Evolutionary conservation across 2,113 vertebrate species (phyloP).

Genomic region (Hippocampus abdominalis): DNA sequence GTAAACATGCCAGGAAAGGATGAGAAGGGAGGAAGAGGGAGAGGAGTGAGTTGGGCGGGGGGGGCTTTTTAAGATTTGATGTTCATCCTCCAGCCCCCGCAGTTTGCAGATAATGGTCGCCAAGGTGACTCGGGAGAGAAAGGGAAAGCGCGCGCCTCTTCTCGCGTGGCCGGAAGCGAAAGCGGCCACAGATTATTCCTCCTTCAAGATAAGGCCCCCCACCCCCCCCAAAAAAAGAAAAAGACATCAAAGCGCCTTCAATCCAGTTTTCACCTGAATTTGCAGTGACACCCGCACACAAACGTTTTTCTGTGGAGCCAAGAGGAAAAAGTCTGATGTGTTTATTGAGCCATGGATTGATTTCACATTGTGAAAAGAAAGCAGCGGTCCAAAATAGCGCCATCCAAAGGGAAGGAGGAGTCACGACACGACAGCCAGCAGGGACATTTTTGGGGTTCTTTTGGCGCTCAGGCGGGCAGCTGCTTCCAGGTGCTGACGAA

Average conservation of each 20-base stretch:
- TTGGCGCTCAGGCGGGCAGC: slow-evolving; percentile 72
- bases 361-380: slow-evolving; percentile 94
- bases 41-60: slow-evolving; percentile 35
- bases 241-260: neutral
- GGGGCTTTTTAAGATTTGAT: slow-evolving; percentile 65
- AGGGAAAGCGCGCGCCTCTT: slow-evolving; percentile 70
- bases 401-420: slow-evolving; percentile 71
- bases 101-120: slow-evolving; percentile 80
- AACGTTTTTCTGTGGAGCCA: slow-evolving; percentile 61
- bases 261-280: neutral
- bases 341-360: slow-evolving; percentile 96
- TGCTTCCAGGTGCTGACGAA: slow-evolving; percentile 86
- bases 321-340: slow-evolving; percentile 92
- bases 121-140: slow-evolving; percentile 78
- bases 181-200: slow-evolving; percentile 37
- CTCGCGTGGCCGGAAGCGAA: slow-evolving; percentile 52
- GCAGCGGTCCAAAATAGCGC: slow-evolving; percentile 88
- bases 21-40: slow-evolving; percentile 26
- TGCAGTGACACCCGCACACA: slow-evolving; percentile 33
- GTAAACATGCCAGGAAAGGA: slow-evolving; percentile 49
- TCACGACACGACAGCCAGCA: slow-evolving; percentile 67
- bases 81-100: slow-evolving; percentile 67
- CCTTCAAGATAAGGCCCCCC: slow-evolving; percentile 49
- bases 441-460: slow-evolving; percentile 50
- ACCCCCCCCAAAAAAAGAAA: slow-evolving; percentile 45